Conservation (phyloP, 2,113 vertebrate genomes). For the Lethenteron camtschaticum region DNA sequence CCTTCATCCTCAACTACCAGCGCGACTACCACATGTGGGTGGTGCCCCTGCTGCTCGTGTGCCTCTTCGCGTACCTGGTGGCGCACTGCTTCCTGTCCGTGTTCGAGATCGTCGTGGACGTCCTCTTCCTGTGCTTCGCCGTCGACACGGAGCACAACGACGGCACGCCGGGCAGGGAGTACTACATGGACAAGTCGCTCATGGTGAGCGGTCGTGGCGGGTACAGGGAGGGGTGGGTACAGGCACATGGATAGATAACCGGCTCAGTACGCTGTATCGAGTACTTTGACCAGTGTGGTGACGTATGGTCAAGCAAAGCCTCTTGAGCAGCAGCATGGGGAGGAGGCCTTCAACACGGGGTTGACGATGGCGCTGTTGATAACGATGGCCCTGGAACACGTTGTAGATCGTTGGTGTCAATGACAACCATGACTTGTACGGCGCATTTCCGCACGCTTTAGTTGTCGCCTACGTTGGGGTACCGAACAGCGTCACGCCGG, state of each 20-base stretch:
- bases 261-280: not conserved
- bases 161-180: constrained; percentile 30
- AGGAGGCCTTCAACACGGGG: not conserved
- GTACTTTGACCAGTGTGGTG: not conserved
- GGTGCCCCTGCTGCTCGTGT: constrained; percentile 27
- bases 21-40: constrained; percentile 29
- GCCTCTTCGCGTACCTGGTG: constrained; percentile 31
- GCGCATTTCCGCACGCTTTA: not conserved
- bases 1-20: constrained; percentile 41
- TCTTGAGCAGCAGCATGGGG: not conserved
- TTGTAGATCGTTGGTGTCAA: not conserved
- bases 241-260: not conserved
- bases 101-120: constrained; percentile 30
- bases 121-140: constrained; percentile 31
- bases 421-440: not conserved
- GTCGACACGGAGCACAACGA: constrained; percentile 36
- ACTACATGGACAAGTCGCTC: constrained; percentile 31
- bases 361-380: not conserved
- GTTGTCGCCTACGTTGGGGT: not conserved
- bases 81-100: constrained; percentile 33
- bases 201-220: constrained; percentile 23
- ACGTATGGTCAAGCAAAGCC: not conserved
- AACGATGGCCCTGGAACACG: not conserved
- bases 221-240: not conserved
- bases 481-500: not conserved